Conservation (phyloP, 1,140 invertebrate genomes). For the Papilio xuthus region DNA sequence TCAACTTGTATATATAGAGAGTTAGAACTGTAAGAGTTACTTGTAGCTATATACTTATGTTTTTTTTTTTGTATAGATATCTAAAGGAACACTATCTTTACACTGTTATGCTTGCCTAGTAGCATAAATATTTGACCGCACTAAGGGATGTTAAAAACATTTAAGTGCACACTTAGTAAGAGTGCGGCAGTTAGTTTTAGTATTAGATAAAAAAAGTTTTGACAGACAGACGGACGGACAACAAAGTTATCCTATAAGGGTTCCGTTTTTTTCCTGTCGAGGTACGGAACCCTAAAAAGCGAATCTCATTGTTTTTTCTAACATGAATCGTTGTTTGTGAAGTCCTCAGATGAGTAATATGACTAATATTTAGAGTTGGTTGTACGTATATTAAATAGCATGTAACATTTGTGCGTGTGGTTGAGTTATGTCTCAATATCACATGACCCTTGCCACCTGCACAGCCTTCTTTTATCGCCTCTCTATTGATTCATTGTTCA, state of each 20-base stretch:
- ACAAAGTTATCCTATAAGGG: too few species aligned
- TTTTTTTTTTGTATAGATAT: neutral
- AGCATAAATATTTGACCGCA: too few species aligned
- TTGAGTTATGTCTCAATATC: slow-evolving; percentile 70
- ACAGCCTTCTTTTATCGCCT: slow-evolving; percentile 52
- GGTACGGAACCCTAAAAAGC: too few species aligned
- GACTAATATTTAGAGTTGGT: neutral
- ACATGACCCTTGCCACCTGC: slow-evolving; percentile 60
- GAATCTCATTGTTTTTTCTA: too few species aligned
- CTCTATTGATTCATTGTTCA: slow-evolving; percentile 62
- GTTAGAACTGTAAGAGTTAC: neutral
- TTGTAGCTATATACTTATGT: neutral
- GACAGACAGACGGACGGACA: too few species aligned
- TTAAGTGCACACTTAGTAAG: too few species aligned
- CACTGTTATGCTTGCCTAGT: too few species aligned
- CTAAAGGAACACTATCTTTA: neutral
- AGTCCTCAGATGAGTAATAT: neutral
- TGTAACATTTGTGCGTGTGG: slow-evolving; percentile 44
- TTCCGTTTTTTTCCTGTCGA: too few species aligned
- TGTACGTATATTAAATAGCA: slow-evolving; percentile 33
- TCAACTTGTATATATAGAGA: neutral
- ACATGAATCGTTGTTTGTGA: too few species aligned
- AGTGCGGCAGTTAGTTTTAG: neutral
- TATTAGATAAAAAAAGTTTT: too few species aligned
- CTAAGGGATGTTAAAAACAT: too few species aligned